A percentile compares a stretch with the other conserved stretches of the same genome.
Conservation (phyloP, 2,888 invertebrate genomes). For the Athalia circularis region DNA sequence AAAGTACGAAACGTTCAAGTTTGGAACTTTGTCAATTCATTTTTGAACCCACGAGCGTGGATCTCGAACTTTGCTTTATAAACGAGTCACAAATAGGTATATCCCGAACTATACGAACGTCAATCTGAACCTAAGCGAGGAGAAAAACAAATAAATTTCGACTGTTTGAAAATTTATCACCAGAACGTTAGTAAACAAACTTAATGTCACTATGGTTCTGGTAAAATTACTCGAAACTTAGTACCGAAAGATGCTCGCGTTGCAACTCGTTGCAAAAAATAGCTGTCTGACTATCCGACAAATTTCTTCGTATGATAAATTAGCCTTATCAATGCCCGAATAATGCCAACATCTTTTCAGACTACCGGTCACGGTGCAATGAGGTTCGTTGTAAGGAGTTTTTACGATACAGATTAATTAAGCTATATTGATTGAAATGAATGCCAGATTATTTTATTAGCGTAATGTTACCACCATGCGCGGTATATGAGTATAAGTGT, state of each 20-base stretch:
- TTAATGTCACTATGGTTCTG: neutral
- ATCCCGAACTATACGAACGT: constrained; percentile 30
- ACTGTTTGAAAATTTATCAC: constrained; percentile 1
- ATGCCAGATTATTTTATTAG: constrained; percentile 26
- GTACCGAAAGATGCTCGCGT: neutral
- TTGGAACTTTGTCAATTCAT: constrained; percentile 35
- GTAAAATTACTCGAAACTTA: constrained; percentile 1
- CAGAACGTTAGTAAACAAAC: neutral
- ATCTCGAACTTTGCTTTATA: constrained; percentile 31
- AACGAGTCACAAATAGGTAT: neutral
- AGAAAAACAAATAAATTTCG: constrained; percentile 36
- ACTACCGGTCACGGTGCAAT: constrained; percentile 44
- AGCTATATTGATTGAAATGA: constrained; percentile 40
- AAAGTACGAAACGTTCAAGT: neutral
- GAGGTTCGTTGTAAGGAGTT: constrained; percentile 45
- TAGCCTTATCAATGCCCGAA: constrained; percentile 59
- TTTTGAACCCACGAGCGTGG: constrained; percentile 12
- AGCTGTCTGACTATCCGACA: constrained; percentile 46
- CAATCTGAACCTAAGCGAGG: constrained; percentile 16
- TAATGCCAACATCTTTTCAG: constrained; percentile 58
- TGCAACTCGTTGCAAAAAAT: neutral
- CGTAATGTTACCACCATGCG: neutral
- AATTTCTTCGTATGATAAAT: constrained; percentile 59
- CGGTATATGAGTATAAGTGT: too few relatives aligned
- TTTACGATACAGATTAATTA: constrained; percentile 33